A percentile compares a stretch with the other conserved stretches of the same genome.
Conservation (phyloP, 2,797 vertebrate species). For the Myoxocephalus aenaeus region DNA sequence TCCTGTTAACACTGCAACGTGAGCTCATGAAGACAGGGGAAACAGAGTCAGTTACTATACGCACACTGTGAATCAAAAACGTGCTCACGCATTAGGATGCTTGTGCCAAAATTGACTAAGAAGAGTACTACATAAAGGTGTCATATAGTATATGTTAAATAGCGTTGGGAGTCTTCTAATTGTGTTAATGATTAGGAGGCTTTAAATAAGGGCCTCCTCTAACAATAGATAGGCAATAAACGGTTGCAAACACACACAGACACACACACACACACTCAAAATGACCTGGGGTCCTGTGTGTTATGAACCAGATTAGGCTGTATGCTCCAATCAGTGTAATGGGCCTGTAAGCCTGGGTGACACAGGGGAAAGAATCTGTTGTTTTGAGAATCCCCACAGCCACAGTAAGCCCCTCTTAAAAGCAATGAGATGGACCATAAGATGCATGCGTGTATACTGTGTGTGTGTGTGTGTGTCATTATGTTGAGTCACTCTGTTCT, state of each 20-base stretch:
- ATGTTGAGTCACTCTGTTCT: slow-evolving; percentile 53
- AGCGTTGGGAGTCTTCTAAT: slow-evolving; percentile 4
- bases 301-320: slow-evolving; percentile 80
- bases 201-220: slow-evolving; percentile 30
- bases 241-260: slow-evolving; percentile 9
- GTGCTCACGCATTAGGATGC: neutral
- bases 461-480: slow-evolving; percentile 13
- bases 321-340: slow-evolving; percentile 83
- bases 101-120: neutral
- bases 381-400: slow-evolving; percentile 74
- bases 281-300: slow-evolving; percentile 68
- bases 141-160: slow-evolving; percentile 8
- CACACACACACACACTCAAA: slow-evolving; percentile 17
- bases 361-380: slow-evolving; percentile 77
- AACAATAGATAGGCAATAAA: slow-evolving; percentile 41
- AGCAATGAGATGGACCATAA: slow-evolving; percentile 73
- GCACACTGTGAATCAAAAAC: slow-evolving; percentile 2
- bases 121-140: slow-evolving; percentile 2
- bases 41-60: slow-evolving; percentile 17
- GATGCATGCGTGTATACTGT: slow-evolving; percentile 54
- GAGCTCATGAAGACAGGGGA: slow-evolving; percentile 39
- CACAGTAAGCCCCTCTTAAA: slow-evolving; percentile 77
- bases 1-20: slow-evolving; percentile 46
- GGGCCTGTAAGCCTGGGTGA: slow-evolving; percentile 78
- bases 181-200: slow-evolving; percentile 19